Evolutionary conservation across 1,140 invertebrate species (phyloP).

Genomic region (Aphaenogaster rudis): DNA sequence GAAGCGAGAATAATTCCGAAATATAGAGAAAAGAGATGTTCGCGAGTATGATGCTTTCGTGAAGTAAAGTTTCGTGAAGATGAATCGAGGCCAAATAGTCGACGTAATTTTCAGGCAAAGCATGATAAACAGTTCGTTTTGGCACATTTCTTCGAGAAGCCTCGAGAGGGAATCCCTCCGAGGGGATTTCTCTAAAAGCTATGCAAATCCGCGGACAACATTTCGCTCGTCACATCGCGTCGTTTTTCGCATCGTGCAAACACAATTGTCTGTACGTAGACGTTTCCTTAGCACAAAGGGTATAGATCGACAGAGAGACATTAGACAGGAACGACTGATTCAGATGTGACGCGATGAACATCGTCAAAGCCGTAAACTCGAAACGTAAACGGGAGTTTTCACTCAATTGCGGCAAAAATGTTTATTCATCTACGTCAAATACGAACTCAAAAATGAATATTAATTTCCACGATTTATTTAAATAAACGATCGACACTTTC

Average conservation of each 20-base stretch:
- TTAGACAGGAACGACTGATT: constrained; percentile 70
- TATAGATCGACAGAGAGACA: constrained; percentile 65
- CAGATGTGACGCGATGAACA: constrained; percentile 1
- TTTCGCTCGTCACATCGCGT: constrained; percentile 39
- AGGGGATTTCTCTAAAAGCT: constrained; percentile 31
- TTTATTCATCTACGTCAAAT: neutral
- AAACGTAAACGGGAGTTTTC: neutral
- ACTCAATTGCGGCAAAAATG: neutral
- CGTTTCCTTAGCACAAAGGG: constrained; percentile 37
- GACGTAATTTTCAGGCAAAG: constrained; percentile 60
- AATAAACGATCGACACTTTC: constrained; percentile 1
- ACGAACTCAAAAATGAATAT: constrained; percentile 4
- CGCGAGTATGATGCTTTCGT: constrained; percentile 12
- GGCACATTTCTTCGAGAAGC: constrained; percentile 52
- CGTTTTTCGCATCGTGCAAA: constrained; percentile 69
- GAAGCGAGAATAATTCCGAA: neutral
- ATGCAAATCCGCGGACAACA: constrained; percentile 49
- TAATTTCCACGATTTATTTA: constrained; percentile 17
- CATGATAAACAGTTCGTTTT: constrained; percentile 52
- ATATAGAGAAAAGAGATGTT: constrained; percentile 11
- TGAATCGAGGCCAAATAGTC: neutral
- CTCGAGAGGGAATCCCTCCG: constrained; percentile 5
- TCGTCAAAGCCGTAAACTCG: neutral
- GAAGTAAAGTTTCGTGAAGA: constrained; percentile 8
- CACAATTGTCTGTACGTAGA: constrained; percentile 40